Conservation (phyloP, 2,888 invertebrate genomes). For the Ophioninae sp. region DNA sequence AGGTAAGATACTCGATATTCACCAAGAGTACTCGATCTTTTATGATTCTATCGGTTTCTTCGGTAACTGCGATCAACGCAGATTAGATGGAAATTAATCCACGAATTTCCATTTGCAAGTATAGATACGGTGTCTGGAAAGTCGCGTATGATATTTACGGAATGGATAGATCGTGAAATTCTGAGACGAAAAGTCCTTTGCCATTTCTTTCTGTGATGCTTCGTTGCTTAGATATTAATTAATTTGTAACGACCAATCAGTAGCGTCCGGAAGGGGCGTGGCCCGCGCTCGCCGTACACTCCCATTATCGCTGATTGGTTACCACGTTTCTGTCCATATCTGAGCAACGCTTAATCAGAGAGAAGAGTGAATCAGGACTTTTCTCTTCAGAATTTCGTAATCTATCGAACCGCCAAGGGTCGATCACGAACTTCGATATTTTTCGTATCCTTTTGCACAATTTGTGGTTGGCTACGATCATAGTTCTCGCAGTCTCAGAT, state of each 20-base stretch:
- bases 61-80: background rate
- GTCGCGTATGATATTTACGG: background rate
- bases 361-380: background rate
- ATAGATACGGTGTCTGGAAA: background rate
- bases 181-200: background rate
- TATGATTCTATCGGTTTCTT: background rate
- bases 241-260: background rate
- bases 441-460: background rate
- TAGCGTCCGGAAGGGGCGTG: background rate
- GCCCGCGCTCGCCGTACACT: background rate
- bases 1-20: constrained; percentile 82
- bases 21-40: background rate
- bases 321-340: background rate
- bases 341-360: background rate
- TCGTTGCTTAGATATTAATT: background rate
- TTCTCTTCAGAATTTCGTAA: background rate
- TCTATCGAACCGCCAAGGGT: background rate
- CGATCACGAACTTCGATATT: background rate
- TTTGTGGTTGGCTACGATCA: background rate
- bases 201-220: background rate
- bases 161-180: background rate
- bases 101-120: background rate
- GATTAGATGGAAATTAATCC: background rate
- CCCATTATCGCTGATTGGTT: background rate
- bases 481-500: background rate